These are phyloP conservation scores for Synergus umbraculus DNA, from an alignment of 2,888 invertebrate genomes.

Conservation along the genomic window DNA sequence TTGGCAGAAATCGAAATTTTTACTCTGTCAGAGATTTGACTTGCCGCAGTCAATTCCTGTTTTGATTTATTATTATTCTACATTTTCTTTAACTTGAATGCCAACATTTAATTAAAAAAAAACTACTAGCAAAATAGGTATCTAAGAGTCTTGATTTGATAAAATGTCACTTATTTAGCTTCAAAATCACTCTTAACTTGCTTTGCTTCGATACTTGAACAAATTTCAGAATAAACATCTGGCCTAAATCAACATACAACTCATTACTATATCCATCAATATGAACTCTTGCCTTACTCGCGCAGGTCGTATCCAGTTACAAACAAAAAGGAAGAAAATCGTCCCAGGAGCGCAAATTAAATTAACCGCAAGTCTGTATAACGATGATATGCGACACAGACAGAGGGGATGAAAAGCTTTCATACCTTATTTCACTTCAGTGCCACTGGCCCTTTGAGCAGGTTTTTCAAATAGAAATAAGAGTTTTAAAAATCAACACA, in stretches of 20 bases:
- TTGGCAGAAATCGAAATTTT: no score
- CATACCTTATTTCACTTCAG: constrained; percentile 40
- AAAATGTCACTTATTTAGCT: not conserved
- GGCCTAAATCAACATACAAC: constrained; percentile 12
- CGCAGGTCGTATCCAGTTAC: constrained; percentile 17
- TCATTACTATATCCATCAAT: constrained; percentile 11
- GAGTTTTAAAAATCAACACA: constrained; percentile 74
- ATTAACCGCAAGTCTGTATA: constrained; percentile 52
- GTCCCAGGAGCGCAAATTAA: constrained; percentile 48
- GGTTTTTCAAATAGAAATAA: constrained; percentile 66
- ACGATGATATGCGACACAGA: constrained; percentile 48
- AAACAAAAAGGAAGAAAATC: constrained; percentile 34
- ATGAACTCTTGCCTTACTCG: constrained; percentile 43
- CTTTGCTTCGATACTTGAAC: not conserved
- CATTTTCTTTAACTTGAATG: no score
- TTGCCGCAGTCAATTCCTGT: no score
- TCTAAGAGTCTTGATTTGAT: no score
- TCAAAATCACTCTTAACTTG: not conserved
- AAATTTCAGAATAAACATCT: constrained; percentile 11
- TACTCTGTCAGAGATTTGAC: no score
- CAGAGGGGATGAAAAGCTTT: constrained; percentile 49
- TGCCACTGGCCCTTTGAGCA: constrained; percentile 56
- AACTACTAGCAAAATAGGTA: no score
- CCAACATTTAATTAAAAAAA: no score
- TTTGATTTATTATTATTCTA: no score